These are phyloP conservation scores for Zosterops lateralis DNA, from an alignment of 2,113 vertebrate species.

Conservation along the genomic window DNA sequence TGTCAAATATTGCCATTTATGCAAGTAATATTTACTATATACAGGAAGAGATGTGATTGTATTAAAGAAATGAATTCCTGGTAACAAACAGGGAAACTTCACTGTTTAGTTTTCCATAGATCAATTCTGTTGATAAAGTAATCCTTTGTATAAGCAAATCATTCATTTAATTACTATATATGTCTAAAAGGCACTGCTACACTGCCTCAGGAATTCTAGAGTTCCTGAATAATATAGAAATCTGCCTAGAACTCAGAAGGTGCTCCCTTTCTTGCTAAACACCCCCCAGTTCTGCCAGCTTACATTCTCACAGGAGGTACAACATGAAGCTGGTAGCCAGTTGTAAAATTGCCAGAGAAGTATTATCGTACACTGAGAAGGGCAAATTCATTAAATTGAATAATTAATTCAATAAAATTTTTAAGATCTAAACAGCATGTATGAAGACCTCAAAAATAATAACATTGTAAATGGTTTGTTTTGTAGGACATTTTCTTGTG, in stretches of 20 bases:
- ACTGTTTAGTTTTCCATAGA: neutral
- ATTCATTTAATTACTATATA: neutral
- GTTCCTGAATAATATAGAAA: neutral
- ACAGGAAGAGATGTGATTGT: neutral
- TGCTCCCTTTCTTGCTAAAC: neutral
- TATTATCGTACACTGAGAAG: neutral
- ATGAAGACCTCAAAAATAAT: neutral
- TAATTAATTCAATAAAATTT: neutral
- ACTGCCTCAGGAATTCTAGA: neutral
- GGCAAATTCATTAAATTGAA: neutral
- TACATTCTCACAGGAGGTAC: neutral
- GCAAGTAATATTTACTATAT: neutral
- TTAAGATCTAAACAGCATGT: neutral
- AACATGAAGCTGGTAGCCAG: neutral
- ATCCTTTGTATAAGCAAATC: neutral
- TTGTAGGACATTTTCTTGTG: neutral
- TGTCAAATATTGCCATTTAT: neutral
- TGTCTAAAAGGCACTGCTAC: neutral
- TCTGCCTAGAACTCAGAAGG: neutral
- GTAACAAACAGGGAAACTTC: neutral
- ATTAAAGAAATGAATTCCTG: neutral
- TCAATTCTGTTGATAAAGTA: neutral
- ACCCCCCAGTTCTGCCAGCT: neutral
- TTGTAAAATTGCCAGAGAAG: neutral
- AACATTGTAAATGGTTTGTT: neutral